These are phyloP conservation scores for Clinocottus analis DNA, from an alignment of 2,113 vertebrate genomes.

Conservation along the genomic window DNA sequence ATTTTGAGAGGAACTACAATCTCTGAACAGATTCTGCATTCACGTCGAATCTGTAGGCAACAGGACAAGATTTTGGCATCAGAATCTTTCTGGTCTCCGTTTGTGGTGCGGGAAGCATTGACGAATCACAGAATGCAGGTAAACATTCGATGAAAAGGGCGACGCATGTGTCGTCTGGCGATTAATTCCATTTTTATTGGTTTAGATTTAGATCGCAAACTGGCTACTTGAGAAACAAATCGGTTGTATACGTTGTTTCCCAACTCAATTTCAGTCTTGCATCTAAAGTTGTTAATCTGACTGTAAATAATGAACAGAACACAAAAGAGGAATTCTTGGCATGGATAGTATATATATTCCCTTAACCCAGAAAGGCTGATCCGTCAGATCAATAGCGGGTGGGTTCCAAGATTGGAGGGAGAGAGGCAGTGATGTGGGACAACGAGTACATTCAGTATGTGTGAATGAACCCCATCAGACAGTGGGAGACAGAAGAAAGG, in stretches of 20 bases:
- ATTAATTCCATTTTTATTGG: not conserved
- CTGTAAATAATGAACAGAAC: not conserved
- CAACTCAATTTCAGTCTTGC: not conserved
- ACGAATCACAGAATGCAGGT: not conserved
- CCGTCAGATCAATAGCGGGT: not conserved
- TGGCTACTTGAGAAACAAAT: not conserved
- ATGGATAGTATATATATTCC: not conserved
- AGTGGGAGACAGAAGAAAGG: not conserved
- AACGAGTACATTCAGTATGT: not conserved
- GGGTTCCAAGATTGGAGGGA: not conserved
- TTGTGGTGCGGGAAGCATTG: not conserved
- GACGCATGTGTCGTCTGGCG: not conserved
- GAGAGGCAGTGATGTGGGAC: too few species aligned
- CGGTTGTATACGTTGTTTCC: not conserved
- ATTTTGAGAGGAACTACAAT: constrained; percentile 22
- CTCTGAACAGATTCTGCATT: not conserved
- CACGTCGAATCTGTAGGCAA: not conserved
- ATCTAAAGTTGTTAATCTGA: not conserved
- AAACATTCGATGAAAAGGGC: not conserved
- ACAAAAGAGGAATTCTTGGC: not conserved
- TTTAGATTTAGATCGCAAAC: not conserved
- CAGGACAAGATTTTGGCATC: not conserved
- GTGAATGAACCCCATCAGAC: constrained; percentile 30
- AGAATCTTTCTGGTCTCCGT: not conserved
- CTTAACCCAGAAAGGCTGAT: not conserved